phyloP scores from a whole-genome alignment of 1,140 invertebrate genomes.

The Brachionus angularis region DNA sequence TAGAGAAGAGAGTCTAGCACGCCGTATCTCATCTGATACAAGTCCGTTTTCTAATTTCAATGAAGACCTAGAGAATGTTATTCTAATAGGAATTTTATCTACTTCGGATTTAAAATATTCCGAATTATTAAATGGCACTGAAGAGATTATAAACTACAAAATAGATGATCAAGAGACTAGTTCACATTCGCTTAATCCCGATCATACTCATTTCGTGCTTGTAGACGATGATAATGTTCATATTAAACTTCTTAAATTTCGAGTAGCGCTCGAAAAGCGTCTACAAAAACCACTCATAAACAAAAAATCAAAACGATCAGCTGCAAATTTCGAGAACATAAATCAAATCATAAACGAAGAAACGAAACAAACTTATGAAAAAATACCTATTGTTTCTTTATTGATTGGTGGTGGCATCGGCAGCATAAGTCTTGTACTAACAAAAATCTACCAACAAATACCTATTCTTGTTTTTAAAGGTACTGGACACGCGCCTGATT shows the following conservation, averaged over 20 bases:
- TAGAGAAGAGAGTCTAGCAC: constrained; percentile 10
- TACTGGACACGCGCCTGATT: constrained; percentile 56
- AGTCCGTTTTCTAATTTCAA: background rate
- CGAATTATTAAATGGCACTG: background rate
- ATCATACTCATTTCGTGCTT: constrained; percentile 35
- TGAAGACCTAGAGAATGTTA: background rate
- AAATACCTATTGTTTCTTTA: constrained; percentile 22
- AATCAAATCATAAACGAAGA: background rate
- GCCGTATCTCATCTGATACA: background rate
- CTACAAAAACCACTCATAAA: background rate
- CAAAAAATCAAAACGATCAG: background rate
- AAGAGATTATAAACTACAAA: constrained; percentile 5
- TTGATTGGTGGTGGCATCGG: constrained; percentile 7
- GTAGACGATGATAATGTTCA: constrained; percentile 24
- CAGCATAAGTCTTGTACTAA: constrained; percentile 6
- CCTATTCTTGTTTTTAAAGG: constrained; percentile 58
- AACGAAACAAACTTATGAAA: background rate
- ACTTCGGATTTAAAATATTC: constrained; percentile 22
- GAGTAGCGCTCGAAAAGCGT: background rate
- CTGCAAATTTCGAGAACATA: background rate
- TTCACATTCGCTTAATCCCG: background rate
- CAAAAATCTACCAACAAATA: constrained; percentile 49
- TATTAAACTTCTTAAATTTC: background rate
- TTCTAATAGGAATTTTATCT: constrained; percentile 19
- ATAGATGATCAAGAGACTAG: background rate